Evolutionary conservation across 2,113 vertebrate genomes (phyloP).

Genomic region (Smithornis capensis): DNA sequence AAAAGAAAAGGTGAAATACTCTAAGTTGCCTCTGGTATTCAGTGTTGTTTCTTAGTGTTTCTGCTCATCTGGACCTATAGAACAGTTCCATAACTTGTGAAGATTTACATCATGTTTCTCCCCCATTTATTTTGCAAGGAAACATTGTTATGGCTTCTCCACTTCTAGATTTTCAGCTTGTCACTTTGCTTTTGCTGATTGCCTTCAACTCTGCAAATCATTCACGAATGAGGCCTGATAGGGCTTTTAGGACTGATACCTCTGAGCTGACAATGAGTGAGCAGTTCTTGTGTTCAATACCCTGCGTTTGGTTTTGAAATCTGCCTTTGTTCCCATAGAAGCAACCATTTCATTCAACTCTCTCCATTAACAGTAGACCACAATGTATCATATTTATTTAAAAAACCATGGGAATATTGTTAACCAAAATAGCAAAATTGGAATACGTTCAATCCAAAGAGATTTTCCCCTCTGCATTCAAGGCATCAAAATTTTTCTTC

Average conservation of each 20-base stretch:
- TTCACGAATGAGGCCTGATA: not conserved
- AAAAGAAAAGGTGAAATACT: not conserved
- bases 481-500: slow-evolving; percentile 67
- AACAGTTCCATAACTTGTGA: not conserved
- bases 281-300: not conserved
- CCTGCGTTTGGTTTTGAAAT: not conserved
- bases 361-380: slow-evolving; percentile 21
- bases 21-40: not conserved
- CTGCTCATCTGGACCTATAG: not conserved
- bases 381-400: slow-evolving; percentile 31
- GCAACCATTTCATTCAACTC: not conserved
- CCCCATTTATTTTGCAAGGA: not conserved
- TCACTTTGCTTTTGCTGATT: not conserved
- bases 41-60: not conserved
- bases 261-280: not conserved
- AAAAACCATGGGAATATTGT: slow-evolving; percentile 26
- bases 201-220: not conserved
- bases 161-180: not conserved
- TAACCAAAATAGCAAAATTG: slow-evolving; percentile 47
- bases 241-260: not conserved
- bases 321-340: slow-evolving; percentile 10
- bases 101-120: not conserved
- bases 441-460: not conserved
- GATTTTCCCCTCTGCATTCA: slow-evolving; percentile 23
- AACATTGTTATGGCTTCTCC: not conserved